Evolutionary conservation across 2,113 vertebrate genomes (phyloP).

Genomic region (Psittacus erithacus): DNA sequence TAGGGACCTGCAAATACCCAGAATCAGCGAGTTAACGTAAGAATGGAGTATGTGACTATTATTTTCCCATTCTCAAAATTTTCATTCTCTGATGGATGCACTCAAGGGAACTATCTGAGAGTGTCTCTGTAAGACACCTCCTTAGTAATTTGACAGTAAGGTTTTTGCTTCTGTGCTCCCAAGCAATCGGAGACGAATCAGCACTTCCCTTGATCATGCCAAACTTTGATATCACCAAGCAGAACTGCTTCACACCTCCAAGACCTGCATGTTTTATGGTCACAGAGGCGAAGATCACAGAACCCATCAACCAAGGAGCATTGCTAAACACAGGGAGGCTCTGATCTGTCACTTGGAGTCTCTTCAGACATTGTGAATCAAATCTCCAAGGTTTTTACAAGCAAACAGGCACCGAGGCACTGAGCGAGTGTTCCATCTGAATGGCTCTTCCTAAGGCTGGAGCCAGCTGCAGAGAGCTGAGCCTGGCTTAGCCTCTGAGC

Average conservation of each 20-base stretch:
- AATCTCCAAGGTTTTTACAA: not conserved
- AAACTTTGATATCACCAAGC: not conserved
- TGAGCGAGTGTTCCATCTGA: accelerated
- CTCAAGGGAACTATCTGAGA: conserved; percentile 9
- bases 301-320: not conserved
- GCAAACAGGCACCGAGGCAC: not conserved
- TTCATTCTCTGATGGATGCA: not conserved
- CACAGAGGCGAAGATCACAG: not conserved
- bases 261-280: not conserved
- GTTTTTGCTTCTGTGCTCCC: conserved; percentile 5
- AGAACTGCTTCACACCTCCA: not conserved
- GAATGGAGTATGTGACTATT: not conserved
- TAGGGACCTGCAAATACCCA: not conserved
- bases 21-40: conserved; percentile 12
- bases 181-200: not conserved
- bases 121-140: not conserved
- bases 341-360: not conserved
- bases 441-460: not conserved
- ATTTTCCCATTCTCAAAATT: not conserved
- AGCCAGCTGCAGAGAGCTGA: not conserved
- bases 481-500: not conserved
- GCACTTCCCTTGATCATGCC: not conserved
- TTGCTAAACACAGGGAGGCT: accelerated
- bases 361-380: accelerated
- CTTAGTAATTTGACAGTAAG: not conserved